Base-by-base conservation (phyloP, 1,140 invertebrate species). In the Eupristina koningsbergeri region DNA sequence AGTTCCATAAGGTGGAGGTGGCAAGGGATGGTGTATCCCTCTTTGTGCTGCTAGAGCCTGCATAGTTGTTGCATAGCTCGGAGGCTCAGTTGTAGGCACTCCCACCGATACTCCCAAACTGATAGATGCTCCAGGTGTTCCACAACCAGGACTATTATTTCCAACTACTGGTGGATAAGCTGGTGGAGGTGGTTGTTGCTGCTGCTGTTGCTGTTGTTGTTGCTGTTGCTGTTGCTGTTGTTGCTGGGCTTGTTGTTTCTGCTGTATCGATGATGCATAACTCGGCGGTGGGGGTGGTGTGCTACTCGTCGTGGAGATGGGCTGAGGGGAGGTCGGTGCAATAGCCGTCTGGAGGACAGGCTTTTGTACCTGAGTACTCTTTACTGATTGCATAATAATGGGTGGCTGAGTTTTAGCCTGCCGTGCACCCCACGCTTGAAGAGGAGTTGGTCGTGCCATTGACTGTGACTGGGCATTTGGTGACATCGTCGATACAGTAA, bases 381-480 rank as follows among this genome's bases (percentile, higher is more conserved):
- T 98, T 1, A 98, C 98, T 36, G 97, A 97, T 89, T 98, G 97
- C 97, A 98, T 98, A 50, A 98, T 98, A 81, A 98, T 97, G 0
- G 97, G 97, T 26, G 97, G 95, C 88, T 98, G 97, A 1, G 95
- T 96, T 87, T 97, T 96, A 29, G 96, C 95, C 89, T 96, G 96
- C 64, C 96, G 93, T 69, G 96, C 95, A n/a, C 96, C 94, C 95
- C 95, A 96, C 71, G 95, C 94, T 88, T 95, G 95, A 34, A 96
- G 91, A 6, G 96, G 96, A 71, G 96, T 96, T 3, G 96, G 96
- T 86, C 95, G 92, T 26, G 95, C 94, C 93, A 96, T 95, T 39
- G 84, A 85, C 47, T 85, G 84, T 34, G 93, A 88, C 64, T 94
- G 92, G 88, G 92, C 93, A 86, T 88, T 95, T 82, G 89, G 94